These are phyloP conservation scores for Hirundo rustica DNA, from an alignment of 2,797 vertebrate genomes.

Conservation along the genomic window DNA sequence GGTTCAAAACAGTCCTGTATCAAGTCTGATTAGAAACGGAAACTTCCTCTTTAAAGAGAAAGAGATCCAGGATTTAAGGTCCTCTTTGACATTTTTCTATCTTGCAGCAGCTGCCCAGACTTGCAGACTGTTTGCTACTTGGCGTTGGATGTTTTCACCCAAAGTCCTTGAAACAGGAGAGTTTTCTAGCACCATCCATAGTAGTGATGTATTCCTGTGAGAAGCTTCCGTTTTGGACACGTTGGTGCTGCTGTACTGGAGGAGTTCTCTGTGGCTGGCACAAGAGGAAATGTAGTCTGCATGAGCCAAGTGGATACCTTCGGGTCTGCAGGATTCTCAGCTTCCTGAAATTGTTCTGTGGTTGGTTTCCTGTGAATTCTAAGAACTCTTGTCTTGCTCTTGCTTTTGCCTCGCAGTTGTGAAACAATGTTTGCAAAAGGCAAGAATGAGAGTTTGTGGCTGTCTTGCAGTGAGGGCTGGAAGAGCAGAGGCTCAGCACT, in stretches of 20 bases:
- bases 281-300: too few relatives aligned
- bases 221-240: neutral
- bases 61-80: neutral
- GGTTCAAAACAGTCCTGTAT: neutral
- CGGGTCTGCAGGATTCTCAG: too few relatives aligned
- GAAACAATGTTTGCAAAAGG: fast-evolving
- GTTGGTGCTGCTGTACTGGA: neutral
- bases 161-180: neutral
- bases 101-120: neutral
- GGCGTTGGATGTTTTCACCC: neutral
- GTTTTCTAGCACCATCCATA: neutral
- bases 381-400: too few relatives aligned
- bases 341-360: too few relatives aligned
- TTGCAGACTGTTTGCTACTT: neutral
- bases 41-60: neutral
- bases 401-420: too few relatives aligned
- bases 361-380: too few relatives aligned
- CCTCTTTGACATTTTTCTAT: neutral
- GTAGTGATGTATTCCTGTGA: neutral
- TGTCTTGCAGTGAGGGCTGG: neutral
- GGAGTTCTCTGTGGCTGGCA: neutral
- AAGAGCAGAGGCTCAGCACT: neutral
- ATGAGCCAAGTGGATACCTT: too few relatives aligned
- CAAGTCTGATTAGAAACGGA: neutral
- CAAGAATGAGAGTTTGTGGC: neutral